phyloP scores from a whole-genome alignment of 2,113 vertebrate genomes.

The Dasyurus viverrinus region DNA sequence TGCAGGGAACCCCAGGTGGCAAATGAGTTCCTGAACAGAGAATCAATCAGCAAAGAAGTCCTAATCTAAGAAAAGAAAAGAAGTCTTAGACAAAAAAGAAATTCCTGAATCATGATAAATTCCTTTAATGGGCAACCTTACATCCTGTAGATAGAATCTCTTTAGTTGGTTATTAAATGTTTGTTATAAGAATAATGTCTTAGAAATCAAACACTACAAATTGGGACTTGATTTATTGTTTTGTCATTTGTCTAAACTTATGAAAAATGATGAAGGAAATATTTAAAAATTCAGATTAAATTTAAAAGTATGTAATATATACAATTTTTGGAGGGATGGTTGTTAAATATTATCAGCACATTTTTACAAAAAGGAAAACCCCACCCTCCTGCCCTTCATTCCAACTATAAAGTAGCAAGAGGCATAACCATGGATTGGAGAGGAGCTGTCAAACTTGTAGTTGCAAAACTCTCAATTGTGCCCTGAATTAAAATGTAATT shows the following conservation, averaged over 20 bases:
- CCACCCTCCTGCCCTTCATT: no score
- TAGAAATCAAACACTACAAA: background rate
- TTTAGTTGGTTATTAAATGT: background rate
- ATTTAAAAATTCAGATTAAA: background rate
- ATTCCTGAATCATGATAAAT: background rate
- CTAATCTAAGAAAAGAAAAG: background rate
- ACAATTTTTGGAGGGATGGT: background rate
- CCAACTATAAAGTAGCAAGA: background rate
- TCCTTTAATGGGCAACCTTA: background rate
- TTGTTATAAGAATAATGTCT: background rate
- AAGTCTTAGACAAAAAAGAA: background rate
- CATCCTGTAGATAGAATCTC: background rate
- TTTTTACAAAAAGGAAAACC: background rate
- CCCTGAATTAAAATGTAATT: background rate
- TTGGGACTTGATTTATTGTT: background rate
- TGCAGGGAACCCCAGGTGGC: background rate
- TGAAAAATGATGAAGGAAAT: background rate
- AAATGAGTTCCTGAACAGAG: background rate
- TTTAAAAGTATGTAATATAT: background rate
- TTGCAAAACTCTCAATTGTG: background rate
- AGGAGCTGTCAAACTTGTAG: background rate
- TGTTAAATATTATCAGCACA: background rate
- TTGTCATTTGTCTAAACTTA: background rate
- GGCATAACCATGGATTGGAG: background rate
- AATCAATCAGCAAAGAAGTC: background rate